A percentile compares a stretch with the other conserved stretches of the same genome.
These are phyloP conservation scores for Lophotriccus pileatus DNA, from an alignment of 2,797 vertebrate genomes.

Conservation along the genomic window DNA sequence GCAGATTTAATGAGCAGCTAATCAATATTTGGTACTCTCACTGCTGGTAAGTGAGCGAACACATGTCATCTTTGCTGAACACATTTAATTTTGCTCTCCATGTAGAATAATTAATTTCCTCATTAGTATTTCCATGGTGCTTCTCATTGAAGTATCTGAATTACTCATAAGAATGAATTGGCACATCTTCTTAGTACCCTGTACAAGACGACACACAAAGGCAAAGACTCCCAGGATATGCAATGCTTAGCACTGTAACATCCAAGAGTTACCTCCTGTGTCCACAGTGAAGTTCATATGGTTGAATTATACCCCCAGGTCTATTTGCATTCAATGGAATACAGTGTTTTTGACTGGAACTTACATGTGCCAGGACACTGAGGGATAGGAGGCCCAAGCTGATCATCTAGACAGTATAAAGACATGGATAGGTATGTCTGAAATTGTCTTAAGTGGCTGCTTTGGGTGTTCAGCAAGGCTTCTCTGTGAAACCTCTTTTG, in stretches of 20 bases:
- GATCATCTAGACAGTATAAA: not conserved
- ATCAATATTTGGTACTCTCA: conserved; percentile 56
- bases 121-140: conserved; percentile 30
- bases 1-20: conserved; percentile 47
- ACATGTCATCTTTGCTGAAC: conserved; percentile 39
- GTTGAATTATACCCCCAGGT: not conserved
- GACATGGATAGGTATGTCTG: not conserved
- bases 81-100: conserved; percentile 22
- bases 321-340: not conserved
- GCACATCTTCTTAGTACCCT: not conserved
- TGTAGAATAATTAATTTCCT: conserved; percentile 55
- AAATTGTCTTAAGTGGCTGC: not conserved
- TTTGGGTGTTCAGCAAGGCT: not conserved
- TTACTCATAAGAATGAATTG: conserved; percentile 30
- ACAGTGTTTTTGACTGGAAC: not conserved
- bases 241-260: not conserved
- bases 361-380: not conserved
- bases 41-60: not conserved
- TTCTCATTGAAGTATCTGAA: not conserved
- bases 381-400: not conserved
- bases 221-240: not conserved
- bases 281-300: rapidly evolving
- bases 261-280: not conserved
- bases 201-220: not conserved
- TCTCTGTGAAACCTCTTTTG: not conserved